These are phyloP conservation scores for Dendrocopos noguchii DNA, from an alignment of 2,113 vertebrate species.

Conservation along the genomic window DNA sequence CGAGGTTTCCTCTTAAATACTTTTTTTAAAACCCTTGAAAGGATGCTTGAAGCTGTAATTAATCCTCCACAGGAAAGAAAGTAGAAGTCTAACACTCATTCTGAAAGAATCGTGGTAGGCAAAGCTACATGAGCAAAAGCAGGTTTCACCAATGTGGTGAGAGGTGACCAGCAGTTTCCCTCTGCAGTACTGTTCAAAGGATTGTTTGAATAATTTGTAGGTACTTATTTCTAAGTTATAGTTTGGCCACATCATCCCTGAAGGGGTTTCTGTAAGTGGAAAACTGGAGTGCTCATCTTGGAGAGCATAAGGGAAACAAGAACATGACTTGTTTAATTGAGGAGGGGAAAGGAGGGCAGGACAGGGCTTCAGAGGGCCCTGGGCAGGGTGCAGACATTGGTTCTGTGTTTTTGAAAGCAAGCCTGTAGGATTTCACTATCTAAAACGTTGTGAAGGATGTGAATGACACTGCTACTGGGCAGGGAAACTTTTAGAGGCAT, in stretches of 20 bases:
- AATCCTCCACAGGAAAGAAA: neutral
- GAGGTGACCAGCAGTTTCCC: neutral
- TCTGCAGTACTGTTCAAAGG: neutral
- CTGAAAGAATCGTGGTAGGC: neutral
- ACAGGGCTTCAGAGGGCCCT: neutral
- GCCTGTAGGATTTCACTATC: neutral
- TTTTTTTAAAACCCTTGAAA: neutral
- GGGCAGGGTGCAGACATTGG: rapidly evolving
- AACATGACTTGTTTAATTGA: neutral
- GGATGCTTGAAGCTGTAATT: neutral
- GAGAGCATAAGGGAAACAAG: neutral
- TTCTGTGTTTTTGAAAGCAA: neutral
- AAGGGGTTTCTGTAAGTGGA: neutral
- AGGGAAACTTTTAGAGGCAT: neutral
- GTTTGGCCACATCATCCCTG: neutral
- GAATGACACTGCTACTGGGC: neutral
- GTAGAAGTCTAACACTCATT: neutral
- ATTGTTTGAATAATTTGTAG: neutral
- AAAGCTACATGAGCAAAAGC: neutral
- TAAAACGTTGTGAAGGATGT: neutral
- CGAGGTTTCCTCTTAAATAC: neutral
- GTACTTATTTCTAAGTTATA: neutral
- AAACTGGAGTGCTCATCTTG: neutral
- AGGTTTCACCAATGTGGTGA: neutral
- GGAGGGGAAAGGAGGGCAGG: neutral